phyloP scores from a whole-genome alignment of 1,140 invertebrate species.

The Pseudobourletiella spinata region DNA sequence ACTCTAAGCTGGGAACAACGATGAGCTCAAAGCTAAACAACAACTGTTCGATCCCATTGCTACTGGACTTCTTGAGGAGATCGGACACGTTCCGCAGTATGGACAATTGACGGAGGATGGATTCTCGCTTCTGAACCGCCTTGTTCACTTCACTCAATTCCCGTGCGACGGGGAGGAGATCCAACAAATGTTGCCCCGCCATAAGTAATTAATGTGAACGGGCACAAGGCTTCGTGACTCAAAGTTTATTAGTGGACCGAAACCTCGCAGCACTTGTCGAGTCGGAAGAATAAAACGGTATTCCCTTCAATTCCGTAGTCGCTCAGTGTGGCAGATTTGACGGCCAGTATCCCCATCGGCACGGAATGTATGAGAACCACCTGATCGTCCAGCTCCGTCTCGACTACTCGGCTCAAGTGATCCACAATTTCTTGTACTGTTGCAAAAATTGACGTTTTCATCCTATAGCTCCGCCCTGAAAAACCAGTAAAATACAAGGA shows the following conservation, averaged over 20 bases:
- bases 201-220: too few species aligned
- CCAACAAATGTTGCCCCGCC: too few species aligned
- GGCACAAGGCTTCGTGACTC: too few species aligned
- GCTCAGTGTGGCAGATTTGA: background rate
- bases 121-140: background rate
- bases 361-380: constrained; percentile 7
- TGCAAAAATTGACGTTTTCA: background rate
- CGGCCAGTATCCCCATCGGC: constrained; percentile 14
- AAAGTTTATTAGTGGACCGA: too few species aligned
- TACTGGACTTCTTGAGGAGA: too few species aligned
- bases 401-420: background rate
- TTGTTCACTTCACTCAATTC: background rate
- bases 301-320: constrained; percentile 17
- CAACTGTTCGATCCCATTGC: too few species aligned
- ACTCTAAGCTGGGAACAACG: too few species aligned
- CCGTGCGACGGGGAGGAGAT: background rate
- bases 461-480: constrained; percentile 10
- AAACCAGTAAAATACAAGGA: background rate
- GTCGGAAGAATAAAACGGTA: background rate
- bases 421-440: constrained; percentile 1
- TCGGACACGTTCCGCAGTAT: background rate
- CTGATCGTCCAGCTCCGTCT: background rate
- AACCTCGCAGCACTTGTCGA: too few species aligned
- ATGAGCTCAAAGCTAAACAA: too few species aligned
- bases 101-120: background rate